A percentile compares a stretch with the other conserved stretches of the same genome.
phyloP scores from a whole-genome alignment of 2,888 invertebrate genomes.

The Synanthedon formicaeformis region DNA sequence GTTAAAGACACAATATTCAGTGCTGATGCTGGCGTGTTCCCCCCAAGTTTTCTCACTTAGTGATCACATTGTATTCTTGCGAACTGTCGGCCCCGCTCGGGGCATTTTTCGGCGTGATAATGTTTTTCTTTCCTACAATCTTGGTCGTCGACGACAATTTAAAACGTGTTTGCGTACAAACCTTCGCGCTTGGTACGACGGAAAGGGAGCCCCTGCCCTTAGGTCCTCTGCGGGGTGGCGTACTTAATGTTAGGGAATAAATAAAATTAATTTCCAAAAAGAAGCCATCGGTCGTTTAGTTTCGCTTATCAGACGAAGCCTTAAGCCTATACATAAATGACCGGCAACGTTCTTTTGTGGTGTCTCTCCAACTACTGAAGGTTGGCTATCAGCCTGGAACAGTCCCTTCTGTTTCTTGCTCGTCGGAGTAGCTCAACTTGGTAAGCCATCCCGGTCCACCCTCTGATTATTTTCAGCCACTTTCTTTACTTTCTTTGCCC shows the following conservation, averaged over 20 bases:
- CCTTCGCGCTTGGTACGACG: slow-evolving; percentile 14
- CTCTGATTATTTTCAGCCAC: too few relatives aligned
- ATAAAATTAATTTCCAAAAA: slow-evolving; percentile 32
- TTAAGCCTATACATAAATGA: slow-evolving; percentile 3
- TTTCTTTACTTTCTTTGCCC: too few relatives aligned
- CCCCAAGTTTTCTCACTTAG: slow-evolving; percentile 31
- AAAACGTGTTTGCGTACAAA: slow-evolving; percentile 37
- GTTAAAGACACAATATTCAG: neutral
- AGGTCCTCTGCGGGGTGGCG: slow-evolving; percentile 8
- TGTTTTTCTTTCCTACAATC: slow-evolving; percentile 37
- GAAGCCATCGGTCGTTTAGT: slow-evolving; percentile 6
- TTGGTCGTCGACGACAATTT: slow-evolving; percentile 37
- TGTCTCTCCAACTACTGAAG: too few relatives aligned
- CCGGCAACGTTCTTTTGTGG: slow-evolving; percentile 1
- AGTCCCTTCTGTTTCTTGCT: too few relatives aligned
- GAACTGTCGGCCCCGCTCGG: slow-evolving; percentile 7
- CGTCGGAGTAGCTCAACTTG: too few relatives aligned
- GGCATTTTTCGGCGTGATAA: slow-evolving; percentile 27
- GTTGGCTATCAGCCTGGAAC: too few relatives aligned
- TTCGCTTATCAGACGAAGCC: slow-evolving; percentile 8
- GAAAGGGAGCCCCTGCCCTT: slow-evolving; percentile 18
- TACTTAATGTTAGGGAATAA: slow-evolving; percentile 26
- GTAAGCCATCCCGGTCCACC: too few relatives aligned
- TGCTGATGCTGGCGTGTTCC: slow-evolving; percentile 9
- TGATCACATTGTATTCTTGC: slow-evolving; percentile 29